phyloP scores from a whole-genome alignment of 2,113 vertebrate species.

The Junco hyemalis region DNA sequence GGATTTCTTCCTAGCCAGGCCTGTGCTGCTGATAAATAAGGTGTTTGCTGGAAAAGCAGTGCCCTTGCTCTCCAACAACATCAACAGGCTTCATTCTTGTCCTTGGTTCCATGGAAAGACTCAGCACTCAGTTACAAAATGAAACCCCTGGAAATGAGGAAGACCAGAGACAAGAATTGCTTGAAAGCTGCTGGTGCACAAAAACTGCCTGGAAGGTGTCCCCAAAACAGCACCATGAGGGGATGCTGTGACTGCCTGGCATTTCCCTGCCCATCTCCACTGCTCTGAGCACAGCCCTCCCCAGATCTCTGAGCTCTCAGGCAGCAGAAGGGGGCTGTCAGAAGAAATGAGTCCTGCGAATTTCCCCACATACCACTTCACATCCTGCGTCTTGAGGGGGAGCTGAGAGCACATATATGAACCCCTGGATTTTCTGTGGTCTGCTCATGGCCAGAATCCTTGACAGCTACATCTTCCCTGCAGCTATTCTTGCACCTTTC shows the following conservation, averaged over 20 bases:
- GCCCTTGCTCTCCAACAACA: background rate
- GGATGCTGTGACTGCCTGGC: background rate
- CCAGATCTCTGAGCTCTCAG: background rate
- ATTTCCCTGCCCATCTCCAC: background rate
- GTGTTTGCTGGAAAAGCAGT: background rate
- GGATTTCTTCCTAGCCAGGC: background rate
- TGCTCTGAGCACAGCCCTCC: background rate
- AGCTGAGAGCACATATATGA: slow-evolving; percentile 51
- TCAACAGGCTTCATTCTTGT: background rate
- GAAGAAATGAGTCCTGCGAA: background rate
- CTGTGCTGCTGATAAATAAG: background rate
- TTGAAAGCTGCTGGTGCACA: background rate
- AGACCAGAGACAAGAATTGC: background rate
- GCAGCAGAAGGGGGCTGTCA: background rate
- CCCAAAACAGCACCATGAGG: background rate
- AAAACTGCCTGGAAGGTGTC: background rate
- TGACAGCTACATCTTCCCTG: background rate
- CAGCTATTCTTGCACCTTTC: background rate
- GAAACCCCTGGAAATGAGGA: background rate
- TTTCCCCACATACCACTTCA: slow-evolving; percentile 16
- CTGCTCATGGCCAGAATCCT: background rate
- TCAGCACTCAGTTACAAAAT: background rate
- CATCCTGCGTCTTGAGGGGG: slow-evolving; percentile 51
- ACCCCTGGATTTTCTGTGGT: background rate
- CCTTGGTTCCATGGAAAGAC: background rate